Evolutionary conservation across 1,140 invertebrate species (phyloP).

Genomic region (Sogatella furcifera): DNA sequence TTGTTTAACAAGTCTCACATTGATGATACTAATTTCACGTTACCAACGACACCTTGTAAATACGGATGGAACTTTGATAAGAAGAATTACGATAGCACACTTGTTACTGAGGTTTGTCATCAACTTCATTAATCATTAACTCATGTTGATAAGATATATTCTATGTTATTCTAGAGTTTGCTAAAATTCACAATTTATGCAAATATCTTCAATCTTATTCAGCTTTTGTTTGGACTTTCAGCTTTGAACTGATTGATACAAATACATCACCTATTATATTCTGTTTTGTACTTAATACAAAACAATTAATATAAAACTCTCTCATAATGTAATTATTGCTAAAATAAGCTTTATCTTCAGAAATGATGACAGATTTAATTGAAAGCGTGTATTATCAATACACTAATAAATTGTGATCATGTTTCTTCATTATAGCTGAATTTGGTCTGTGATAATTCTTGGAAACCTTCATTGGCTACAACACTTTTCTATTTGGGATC

Average conservation of each 20-base stretch:
- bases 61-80: conserved; percentile 42
- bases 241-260: too few relatives aligned
- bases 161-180: too few relatives aligned
- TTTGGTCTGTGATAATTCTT: conserved; percentile 52
- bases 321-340: too few relatives aligned
- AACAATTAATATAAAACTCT: too few relatives aligned
- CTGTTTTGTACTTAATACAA: too few relatives aligned
- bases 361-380: too few relatives aligned
- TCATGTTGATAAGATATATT: too few relatives aligned
- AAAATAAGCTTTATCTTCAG: too few relatives aligned
- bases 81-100: conserved; percentile 40
- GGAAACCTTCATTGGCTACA: conserved; percentile 49
- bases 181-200: too few relatives aligned
- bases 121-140: neutral
- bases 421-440: conserved; percentile 45
- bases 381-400: conserved; percentile 4
- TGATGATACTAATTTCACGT: conserved; percentile 25
- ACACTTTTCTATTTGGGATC: conserved; percentile 57
- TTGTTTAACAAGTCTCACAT: conserved; percentile 17
- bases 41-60: conserved; percentile 34
- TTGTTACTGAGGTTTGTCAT: conserved; percentile 44
- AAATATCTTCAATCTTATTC: too few relatives aligned
- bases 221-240: too few relatives aligned
- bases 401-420: conserved; percentile 29
- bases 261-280: too few relatives aligned